Percentiles rank a stretch among this genome's conserved stretches.
Evolutionary conservation across 1,140 invertebrate species (phyloP).

Genomic region (Yoshiicerus persimilis): DNA sequence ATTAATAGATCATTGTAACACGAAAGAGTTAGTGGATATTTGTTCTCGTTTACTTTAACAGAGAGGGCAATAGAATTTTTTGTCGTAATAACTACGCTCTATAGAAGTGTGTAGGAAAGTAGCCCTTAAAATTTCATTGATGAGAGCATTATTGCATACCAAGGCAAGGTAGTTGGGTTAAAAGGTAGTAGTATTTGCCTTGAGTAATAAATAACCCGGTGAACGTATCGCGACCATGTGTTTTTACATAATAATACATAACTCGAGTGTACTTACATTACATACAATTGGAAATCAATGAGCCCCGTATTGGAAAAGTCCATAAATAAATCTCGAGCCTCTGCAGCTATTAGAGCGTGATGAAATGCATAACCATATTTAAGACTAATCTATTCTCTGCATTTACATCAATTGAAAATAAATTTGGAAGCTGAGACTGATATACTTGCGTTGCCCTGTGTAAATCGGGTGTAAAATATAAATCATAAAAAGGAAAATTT

Average conservation of each 20-base stretch:
- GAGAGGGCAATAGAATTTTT: constrained; percentile 11
- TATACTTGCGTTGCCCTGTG: neutral
- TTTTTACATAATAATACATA: neutral
- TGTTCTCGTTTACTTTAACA: neutral
- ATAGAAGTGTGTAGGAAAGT: neutral
- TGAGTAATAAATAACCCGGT: neutral
- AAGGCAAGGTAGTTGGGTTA: neutral
- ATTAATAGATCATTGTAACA: constrained; percentile 7
- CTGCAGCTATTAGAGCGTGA: constrained; percentile 3
- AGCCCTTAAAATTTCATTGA: neutral
- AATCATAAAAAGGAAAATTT: neutral
- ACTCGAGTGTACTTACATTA: neutral
- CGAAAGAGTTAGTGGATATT: neutral
- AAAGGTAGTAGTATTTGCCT: neutral
- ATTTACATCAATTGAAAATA: constrained; percentile 21
- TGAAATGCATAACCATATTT: constrained; percentile 15
- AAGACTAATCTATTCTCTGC: neutral
- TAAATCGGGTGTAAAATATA: neutral
- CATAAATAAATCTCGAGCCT: constrained; percentile 16
- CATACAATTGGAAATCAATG: constrained; percentile 15
- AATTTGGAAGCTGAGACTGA: neutral
- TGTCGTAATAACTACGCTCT: neutral
- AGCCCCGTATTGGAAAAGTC: constrained; percentile 7
- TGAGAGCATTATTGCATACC: neutral
- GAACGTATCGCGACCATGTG: neutral